phyloP scores from a whole-genome alignment of 2,113 vertebrate species.

The Pachyramphus minor region DNA sequence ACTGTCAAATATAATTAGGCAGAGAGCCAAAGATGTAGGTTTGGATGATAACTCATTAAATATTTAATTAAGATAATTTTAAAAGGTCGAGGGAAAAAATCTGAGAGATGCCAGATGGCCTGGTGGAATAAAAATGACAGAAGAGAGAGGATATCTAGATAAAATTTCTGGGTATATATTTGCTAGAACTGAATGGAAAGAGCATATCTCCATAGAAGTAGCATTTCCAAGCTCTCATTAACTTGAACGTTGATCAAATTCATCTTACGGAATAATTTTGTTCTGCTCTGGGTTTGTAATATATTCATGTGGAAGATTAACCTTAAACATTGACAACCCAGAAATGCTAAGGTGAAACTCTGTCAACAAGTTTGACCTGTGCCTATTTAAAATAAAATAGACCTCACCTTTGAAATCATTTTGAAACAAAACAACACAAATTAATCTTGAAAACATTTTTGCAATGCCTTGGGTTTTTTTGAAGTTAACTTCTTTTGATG shows the following conservation, averaged over 20 bases:
- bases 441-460: background rate
- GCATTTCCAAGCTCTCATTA: background rate
- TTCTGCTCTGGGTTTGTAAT: background rate
- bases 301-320: background rate
- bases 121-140: slow-evolving; percentile 2
- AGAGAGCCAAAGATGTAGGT: background rate
- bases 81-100: slow-evolving; percentile 1
- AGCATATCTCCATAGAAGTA: background rate
- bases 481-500: background rate
- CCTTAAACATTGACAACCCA: background rate
- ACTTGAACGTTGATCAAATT: background rate
- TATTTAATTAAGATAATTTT: slow-evolving; percentile 43
- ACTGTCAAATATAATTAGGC: slow-evolving; percentile 32
- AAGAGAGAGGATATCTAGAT: background rate
- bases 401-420: background rate
- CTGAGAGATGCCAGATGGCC: slow-evolving; percentile 38
- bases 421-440: background rate
- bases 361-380: background rate
- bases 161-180: slow-evolving; percentile 22
- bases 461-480: background rate
- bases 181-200: background rate
- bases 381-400: background rate
- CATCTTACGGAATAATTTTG: background rate
- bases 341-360: background rate
- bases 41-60: slow-evolving; percentile 21